These are phyloP conservation scores for Allobates femoralis DNA, from an alignment of 2,797 vertebrate species.

Conservation along the genomic window DNA sequence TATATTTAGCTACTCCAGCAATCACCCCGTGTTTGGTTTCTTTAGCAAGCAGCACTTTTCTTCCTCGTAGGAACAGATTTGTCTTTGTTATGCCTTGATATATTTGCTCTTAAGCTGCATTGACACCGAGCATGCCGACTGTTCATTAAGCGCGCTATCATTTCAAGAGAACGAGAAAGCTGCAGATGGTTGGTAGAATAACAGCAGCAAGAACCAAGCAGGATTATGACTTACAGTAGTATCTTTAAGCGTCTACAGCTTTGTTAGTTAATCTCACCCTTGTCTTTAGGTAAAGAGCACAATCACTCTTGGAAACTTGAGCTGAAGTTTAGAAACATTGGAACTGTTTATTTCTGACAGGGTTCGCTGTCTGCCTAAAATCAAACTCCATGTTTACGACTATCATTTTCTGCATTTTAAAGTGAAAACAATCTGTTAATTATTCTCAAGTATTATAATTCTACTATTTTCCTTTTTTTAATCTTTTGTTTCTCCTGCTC, in stretches of 20 bases:
- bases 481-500: no score
- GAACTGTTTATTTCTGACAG: constrained; percentile 10
- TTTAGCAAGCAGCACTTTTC: not conserved
- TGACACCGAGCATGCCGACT: not conserved
- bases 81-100: constrained; percentile 11
- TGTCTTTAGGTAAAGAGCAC: not conserved
- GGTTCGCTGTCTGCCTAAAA: not conserved
- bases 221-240: constrained; percentile 4
- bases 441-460: not conserved
- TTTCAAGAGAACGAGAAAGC: not conserved
- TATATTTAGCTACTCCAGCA: not conserved
- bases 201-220: not conserved
- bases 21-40: not conserved
- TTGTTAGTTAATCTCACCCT: not conserved
- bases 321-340: constrained; percentile 32
- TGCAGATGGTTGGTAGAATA: not conserved
- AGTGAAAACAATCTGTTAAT: not conserved
- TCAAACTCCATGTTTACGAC: not conserved
- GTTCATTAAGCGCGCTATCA: not conserved
- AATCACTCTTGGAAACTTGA: constrained; percentile 24
- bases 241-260: not conserved
- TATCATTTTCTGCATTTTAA: not conserved
- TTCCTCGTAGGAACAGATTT: not conserved
- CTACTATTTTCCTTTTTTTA: not conserved
- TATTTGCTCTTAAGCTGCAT: constrained; percentile 19